phyloP scores from a whole-genome alignment of 2,888 invertebrate genomes.

The Epirrita christyi region DNA sequence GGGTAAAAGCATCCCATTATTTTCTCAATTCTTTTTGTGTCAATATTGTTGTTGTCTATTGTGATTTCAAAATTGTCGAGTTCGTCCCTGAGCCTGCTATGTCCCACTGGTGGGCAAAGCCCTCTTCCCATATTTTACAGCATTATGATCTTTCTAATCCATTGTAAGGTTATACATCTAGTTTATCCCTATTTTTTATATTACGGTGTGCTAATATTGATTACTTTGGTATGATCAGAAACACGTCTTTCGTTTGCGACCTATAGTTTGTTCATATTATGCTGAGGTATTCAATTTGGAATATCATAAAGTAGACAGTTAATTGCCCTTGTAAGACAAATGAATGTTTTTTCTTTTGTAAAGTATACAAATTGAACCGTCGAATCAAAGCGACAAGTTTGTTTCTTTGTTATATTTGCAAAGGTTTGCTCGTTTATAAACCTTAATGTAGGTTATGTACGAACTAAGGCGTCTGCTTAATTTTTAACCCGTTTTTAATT shows the following conservation, averaged over 20 bases:
- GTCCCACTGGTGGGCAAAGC: background rate
- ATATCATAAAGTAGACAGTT: slow-evolving; percentile 26
- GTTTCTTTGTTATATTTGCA: background rate
- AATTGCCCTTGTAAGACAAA: slow-evolving; percentile 22
- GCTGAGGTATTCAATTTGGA: slow-evolving; percentile 22
- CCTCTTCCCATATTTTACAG: background rate
- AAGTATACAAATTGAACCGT: slow-evolving; percentile 21
- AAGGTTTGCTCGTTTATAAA: too few species aligned
- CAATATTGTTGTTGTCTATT: background rate
- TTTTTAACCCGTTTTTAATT: too few species aligned
- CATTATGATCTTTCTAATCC: background rate
- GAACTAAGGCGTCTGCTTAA: too few species aligned
- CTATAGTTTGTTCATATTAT: background rate
- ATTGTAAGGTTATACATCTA: background rate
- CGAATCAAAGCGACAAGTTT: slow-evolving; percentile 12
- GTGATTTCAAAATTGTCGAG: background rate
- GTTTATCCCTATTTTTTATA: background rate
- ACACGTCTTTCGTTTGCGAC: background rate
- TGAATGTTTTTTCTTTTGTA: slow-evolving; percentile 26
- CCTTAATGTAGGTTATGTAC: too few species aligned
- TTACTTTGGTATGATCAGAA: background rate
- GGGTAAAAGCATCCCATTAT: too few species aligned
- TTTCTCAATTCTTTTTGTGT: background rate
- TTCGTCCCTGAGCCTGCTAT: background rate
- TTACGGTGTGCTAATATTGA: background rate